Evolutionary conservation across 2,888 invertebrate genomes (phyloP).

Genomic region (Iselma pallidipennis): DNA sequence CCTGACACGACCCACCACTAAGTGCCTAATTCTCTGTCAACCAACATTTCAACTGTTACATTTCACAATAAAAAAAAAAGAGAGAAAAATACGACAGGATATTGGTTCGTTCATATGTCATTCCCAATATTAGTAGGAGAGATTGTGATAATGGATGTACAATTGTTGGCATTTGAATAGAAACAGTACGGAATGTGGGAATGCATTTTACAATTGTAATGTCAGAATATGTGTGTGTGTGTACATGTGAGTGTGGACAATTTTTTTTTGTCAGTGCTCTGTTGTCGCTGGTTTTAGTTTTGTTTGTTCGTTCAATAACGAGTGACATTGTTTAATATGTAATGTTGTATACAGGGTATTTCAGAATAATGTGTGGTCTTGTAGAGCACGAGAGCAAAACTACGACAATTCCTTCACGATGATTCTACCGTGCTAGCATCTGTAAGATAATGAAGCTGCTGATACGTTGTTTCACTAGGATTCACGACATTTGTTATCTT

Average conservation of each 20-base stretch:
- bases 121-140: constrained; percentile 47
- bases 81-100: constrained; percentile 38
- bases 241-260: constrained; percentile 2
- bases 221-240: constrained; percentile 36
- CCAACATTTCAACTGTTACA: constrained; percentile 48
- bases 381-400: no score
- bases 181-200: constrained; percentile 34
- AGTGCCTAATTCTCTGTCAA: constrained; percentile 54
- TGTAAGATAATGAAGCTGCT: no score
- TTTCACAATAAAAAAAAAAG: constrained; percentile 25
- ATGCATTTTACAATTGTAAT: constrained; percentile 43
- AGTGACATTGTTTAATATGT: no score
- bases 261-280: constrained; percentile 2
- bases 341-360: no score
- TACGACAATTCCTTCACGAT: no score
- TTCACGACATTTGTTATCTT: no score
- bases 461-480: no score
- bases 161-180: constrained; percentile 41
- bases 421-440: no score
- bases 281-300: not conserved
- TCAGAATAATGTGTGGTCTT: no score
- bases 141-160: constrained; percentile 43
- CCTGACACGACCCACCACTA: constrained; percentile 48
- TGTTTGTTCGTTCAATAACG: not conserved
- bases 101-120: constrained; percentile 51